Base-by-base conservation (phyloP, 2,113 vertebrate genomes). In the Microcebus griseorufus region DNA sequence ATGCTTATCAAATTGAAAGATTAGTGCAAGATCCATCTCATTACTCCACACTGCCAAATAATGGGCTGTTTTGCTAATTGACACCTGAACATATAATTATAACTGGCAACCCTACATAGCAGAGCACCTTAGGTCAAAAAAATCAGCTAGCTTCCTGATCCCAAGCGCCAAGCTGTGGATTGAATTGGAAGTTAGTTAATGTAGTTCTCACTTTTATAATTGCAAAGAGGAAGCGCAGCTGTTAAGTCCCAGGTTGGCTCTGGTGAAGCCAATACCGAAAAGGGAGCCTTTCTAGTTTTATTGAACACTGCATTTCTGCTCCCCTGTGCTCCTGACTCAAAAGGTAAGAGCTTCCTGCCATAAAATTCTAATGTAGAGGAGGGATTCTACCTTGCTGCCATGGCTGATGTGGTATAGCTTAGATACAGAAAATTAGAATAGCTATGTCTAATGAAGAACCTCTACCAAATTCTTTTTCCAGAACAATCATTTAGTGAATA, bases 51-150 rank as follows among this genome's bases (percentile, higher is more conserved):
- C 85, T 95, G 96, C 78, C 88, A 93, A 94, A 95, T 96, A 95
- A 96, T 88, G 78, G 94, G 34, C 94, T 94, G 55, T 81, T 95
- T 84, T 88, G 81, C 93, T 96, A 96, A 97, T 73, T 95, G 96
- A 96, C 85, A 93, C 55, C 88, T 94, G 93, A 95, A 96, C 55
- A 82, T 94, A 93, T 88, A 95, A 97, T 97, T 97, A 93, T 60
- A 97, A 81, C 78, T 95, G 96, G 95, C 88, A 95, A 93, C 60
- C 55, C 81, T 73, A 95, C 94, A 96, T 16, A 82, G 93, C 58
- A 79, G 93, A 94, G 76, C 37, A 86, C 60, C 88, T 93, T 60
- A 73, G 95, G 88, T 97, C 39, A 90, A 88, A 93, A 85, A 85
- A 73, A 81, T 81, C 78, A 86, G 88, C 76, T 29, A 69, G 90